These are phyloP conservation scores for Papilio machaon DNA, from an alignment of 1,140 invertebrate genomes.

Conservation along the genomic window DNA sequence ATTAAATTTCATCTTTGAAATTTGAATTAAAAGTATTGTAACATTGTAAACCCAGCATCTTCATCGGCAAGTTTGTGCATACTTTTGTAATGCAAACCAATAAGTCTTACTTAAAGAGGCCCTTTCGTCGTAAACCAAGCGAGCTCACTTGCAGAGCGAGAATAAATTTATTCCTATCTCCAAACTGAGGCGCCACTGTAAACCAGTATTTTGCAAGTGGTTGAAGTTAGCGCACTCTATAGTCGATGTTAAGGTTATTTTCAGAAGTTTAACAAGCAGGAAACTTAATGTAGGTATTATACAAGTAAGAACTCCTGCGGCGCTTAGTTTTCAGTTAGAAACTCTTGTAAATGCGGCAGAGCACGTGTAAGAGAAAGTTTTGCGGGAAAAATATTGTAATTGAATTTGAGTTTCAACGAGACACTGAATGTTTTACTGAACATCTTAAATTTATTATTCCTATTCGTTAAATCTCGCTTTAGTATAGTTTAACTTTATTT, in stretches of 20 bases:
- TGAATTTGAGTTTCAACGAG: neutral
- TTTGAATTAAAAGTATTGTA: too few species aligned
- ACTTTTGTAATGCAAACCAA: neutral
- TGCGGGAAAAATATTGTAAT: conserved; percentile 2
- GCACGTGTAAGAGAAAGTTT: conserved; percentile 14
- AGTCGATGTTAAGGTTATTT: conserved; percentile 20
- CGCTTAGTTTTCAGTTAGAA: neutral
- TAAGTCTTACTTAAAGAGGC: neutral
- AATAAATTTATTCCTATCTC: neutral
- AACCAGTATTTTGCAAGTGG: neutral
- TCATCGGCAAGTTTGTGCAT: neutral
- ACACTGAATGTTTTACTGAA: neutral
- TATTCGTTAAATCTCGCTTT: neutral
- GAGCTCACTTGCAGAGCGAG: neutral
- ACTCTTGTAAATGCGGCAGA: neutral
- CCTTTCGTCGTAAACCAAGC: neutral
- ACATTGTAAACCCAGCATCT: too few species aligned
- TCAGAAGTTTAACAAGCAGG: neutral
- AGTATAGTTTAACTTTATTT: too few species aligned
- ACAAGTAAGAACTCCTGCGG: neutral
- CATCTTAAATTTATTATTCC: neutral
- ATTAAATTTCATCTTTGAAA: too few species aligned
- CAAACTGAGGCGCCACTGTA: neutral
- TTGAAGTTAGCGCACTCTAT: neutral
- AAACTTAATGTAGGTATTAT: neutral